Evolutionary conservation across 2,113 vertebrate genomes (phyloP).

Genomic region (Salvelinus alpinus): DNA sequence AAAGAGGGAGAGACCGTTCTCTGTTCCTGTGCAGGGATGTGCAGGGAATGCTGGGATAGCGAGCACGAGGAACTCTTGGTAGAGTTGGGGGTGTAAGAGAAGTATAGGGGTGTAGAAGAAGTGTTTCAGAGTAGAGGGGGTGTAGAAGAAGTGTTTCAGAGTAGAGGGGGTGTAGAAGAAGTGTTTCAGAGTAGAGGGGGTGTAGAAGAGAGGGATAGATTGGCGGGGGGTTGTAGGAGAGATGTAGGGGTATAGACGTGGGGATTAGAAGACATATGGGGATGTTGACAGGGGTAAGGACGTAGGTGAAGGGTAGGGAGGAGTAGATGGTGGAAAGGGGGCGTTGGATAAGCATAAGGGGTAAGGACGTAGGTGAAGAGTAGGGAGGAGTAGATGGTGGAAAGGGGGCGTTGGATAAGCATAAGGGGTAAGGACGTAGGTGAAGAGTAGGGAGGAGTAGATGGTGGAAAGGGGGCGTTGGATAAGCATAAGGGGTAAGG

Average conservation of each 20-base stretch:
- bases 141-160: neutral
- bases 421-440: neutral
- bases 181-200: constrained; percentile 7
- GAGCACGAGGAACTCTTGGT: constrained; percentile 10
- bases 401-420: neutral
- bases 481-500: neutral
- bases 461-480: no score
- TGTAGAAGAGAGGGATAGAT: constrained; percentile 2
- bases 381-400: neutral
- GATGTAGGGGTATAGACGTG: neutral
- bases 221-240: neutral
- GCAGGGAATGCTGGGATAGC: constrained; percentile 27
- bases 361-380: neutral
- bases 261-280: neutral
- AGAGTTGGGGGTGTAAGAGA: constrained; percentile 42
- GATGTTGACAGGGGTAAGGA: constrained; percentile 4
- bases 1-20: constrained; percentile 21
- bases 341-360: neutral
- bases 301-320: neutral
- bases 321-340: neutral
- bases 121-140: constrained; percentile 1
- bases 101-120: constrained; percentile 2
- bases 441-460: neutral
- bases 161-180: no score
- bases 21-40: constrained; percentile 36